Evolutionary conservation across 1,140 invertebrate species (phyloP).

Genomic region (Drosophila pectinifera): DNA sequence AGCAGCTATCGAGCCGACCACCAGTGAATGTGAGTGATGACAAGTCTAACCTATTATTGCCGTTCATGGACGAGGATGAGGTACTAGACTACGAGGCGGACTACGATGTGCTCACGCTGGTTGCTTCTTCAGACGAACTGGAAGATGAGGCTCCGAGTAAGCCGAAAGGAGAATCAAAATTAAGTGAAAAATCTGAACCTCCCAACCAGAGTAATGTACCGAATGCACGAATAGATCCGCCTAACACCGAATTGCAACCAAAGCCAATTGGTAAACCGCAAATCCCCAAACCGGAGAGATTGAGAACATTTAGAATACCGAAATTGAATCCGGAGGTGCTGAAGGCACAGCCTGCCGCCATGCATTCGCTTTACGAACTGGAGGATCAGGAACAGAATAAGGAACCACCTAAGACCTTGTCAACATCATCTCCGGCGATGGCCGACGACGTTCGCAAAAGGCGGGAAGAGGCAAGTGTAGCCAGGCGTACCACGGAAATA

Average conservation of each 20-base stretch:
- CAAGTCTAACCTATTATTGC: constrained; percentile 19
- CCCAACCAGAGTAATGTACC: not conserved
- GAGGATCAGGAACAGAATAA: not conserved
- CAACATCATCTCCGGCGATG: not conserved
- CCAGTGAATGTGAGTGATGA: not conserved
- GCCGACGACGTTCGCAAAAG: not conserved
- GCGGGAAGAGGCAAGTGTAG: constrained; percentile 4
- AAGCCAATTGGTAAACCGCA: not conserved
- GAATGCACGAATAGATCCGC: not conserved
- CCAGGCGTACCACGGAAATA: not conserved
- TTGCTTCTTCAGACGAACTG: constrained; percentile 46
- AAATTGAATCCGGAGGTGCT: not conserved
- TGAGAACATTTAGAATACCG: not conserved
- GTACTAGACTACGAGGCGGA: constrained; percentile 39
- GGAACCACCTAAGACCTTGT: not conserved
- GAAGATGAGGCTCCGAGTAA: constrained; percentile 15
- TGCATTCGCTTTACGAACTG: constrained; percentile 3
- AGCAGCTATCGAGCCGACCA: constrained; percentile 19
- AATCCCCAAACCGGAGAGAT: no score
- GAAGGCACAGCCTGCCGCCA: constrained; percentile 8
- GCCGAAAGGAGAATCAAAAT: not conserved
- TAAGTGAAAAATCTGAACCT: not conserved
- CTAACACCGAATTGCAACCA: not conserved
- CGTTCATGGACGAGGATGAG: constrained; percentile 10
- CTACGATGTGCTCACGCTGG: constrained; percentile 51